Evolutionary conservation across 2,797 vertebrate genomes (phyloP).

Genomic region (Lagorchestes hirsutus): DNA sequence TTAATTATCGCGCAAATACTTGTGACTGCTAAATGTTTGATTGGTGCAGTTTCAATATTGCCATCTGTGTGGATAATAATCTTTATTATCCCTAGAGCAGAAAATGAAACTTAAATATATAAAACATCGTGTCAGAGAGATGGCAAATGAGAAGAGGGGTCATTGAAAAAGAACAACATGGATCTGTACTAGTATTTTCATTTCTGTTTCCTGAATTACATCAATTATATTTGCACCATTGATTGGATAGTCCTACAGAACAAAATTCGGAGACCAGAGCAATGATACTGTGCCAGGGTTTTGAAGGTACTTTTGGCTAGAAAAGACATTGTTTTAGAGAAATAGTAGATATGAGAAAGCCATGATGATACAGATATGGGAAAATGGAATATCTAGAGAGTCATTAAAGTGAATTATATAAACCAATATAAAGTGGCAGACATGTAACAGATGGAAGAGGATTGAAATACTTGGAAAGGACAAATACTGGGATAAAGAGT

Average conservation of each 20-base stretch:
- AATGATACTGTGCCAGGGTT: not conserved
- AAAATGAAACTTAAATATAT: not conserved
- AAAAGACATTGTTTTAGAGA: not conserved
- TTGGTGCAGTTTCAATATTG: not conserved
- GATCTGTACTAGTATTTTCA: not conserved
- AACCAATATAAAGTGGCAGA: conserved; percentile 23
- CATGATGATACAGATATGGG: not conserved
- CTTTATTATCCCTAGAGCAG: not conserved
- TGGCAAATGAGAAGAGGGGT: not conserved
- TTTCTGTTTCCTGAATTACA: not conserved
- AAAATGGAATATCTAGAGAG: conserved; percentile 3
- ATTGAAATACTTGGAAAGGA: conserved; percentile 44
- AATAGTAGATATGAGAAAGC: conserved; percentile 1
- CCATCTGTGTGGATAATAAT: not conserved
- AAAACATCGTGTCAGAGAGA: not conserved
- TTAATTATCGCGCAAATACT: not conserved
- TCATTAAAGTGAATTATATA: conserved; percentile 16
- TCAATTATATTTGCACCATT: not conserved
- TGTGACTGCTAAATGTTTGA: not conserved
- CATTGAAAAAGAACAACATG: not conserved
- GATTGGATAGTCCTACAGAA: not conserved
- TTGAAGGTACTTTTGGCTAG: not conserved
- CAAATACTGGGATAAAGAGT: conserved; percentile 57
- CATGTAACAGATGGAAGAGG: conserved; percentile 64
- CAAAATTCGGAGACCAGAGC: not conserved